These are phyloP conservation scores for Urocitellus parryii DNA, from an alignment of 2,113 vertebrate species.

Conservation along the genomic window DNA sequence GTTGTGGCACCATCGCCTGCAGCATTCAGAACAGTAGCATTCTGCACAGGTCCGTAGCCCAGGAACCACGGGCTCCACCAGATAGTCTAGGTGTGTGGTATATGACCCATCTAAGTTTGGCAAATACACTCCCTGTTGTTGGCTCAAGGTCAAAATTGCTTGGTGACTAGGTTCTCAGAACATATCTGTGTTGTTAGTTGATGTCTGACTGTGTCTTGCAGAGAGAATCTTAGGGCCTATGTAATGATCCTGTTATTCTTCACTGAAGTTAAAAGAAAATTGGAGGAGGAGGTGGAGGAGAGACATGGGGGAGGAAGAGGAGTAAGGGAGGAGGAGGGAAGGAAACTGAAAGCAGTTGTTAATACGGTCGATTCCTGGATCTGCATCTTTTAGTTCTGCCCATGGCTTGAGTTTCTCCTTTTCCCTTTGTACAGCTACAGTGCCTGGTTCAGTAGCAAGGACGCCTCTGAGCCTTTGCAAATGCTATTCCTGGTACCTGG, in stretches of 20 bases:
- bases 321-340: too few relatives aligned
- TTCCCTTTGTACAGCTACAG: not conserved
- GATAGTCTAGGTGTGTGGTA: not conserved
- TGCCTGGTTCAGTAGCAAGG: not conserved
- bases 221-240: not conserved
- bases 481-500: not conserved
- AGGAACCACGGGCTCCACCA: too few relatives aligned
- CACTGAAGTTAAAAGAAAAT: not conserved
- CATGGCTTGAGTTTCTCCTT: not conserved
- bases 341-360: not conserved
- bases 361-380: accelerated
- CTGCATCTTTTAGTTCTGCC: not conserved
- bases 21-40: not conserved
- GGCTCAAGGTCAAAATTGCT: not conserved
- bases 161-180: not conserved
- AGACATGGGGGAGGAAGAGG: too few relatives aligned
- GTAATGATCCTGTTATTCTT: not conserved
- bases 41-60: not conserved
- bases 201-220: not conserved
- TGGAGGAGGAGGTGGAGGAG: too few relatives aligned
- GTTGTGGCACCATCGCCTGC: not conserved
- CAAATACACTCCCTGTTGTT: not conserved
- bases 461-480: not conserved
- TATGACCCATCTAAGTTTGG: not conserved
- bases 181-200: not conserved